Percentiles rank a stretch among this genome's conserved stretches.
Conservation (phyloP, 2,888 invertebrate species). For the Alentia gelatinosa region DNA sequence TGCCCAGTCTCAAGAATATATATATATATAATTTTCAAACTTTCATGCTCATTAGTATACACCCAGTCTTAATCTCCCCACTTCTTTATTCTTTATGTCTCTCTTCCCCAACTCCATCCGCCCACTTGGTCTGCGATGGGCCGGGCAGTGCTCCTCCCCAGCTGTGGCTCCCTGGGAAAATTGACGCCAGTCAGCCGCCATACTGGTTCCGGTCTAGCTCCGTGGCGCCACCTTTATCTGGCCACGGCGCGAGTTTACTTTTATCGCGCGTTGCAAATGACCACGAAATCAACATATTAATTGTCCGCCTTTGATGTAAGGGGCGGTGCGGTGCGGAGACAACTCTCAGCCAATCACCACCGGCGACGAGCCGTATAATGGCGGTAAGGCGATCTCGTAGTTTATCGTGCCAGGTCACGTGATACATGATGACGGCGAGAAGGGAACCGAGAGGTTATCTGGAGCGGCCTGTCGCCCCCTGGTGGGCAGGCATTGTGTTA, state of each 20-base stretch:
- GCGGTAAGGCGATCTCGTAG: conserved; percentile 31
- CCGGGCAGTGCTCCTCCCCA: too few relatives aligned
- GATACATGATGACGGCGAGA: conserved; percentile 10
- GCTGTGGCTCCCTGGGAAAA: background rate
- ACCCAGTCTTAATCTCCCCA: too few relatives aligned
- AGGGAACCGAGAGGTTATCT: background rate
- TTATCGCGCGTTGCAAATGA: conserved; percentile 54
- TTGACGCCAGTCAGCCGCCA: conserved; percentile 28
- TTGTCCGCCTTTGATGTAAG: background rate
- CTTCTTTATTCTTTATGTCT: too few relatives aligned
- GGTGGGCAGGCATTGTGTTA: background rate
- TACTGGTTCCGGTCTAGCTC: conserved; percentile 32
- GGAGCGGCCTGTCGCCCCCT: background rate
- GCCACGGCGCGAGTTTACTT: conserved; percentile 10
- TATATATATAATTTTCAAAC: too few relatives aligned
- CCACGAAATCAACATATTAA: conserved; percentile 52
- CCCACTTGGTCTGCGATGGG: too few relatives aligned
- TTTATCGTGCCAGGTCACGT: conserved; percentile 41
- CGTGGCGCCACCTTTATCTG: conserved; percentile 48
- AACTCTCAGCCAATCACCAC: conserved; percentile 35
- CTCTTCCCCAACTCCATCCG: too few relatives aligned
- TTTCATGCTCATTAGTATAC: too few relatives aligned
- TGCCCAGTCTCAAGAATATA: too few relatives aligned
- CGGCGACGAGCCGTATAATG: conserved; percentile 39
- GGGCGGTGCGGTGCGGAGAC: background rate